A percentile compares a stretch with the other conserved stretches of the same genome.
Evolutionary conservation across 2,113 vertebrate genomes (phyloP).

Genomic region (Cyanoramphus novaezelandiae): DNA sequence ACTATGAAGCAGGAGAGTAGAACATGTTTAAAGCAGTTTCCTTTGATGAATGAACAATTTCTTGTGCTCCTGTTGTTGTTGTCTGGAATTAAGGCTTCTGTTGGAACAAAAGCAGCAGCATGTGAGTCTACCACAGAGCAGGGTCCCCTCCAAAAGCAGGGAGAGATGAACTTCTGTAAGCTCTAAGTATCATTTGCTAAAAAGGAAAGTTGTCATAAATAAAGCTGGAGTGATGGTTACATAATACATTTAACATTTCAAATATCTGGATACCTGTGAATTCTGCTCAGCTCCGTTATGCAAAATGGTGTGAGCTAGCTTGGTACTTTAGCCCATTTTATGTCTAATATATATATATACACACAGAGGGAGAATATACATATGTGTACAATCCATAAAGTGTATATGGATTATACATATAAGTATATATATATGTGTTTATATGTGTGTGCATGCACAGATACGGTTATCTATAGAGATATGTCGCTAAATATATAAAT

Average conservation of each 20-base stretch:
- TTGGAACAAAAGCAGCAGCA: not conserved
- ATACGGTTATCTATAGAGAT: not conserved
- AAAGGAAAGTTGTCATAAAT: not conserved
- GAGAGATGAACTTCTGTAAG: not conserved
- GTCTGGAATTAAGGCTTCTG: not conserved
- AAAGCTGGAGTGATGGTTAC: not conserved
- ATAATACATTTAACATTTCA: not conserved
- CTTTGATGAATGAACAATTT: not conserved
- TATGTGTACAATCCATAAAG: not conserved
- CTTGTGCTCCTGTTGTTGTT: not conserved
- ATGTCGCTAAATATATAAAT: not conserved
- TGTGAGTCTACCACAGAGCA: not conserved
- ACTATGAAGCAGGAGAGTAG: not conserved
- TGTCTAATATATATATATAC: not conserved
- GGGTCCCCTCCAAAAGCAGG: not conserved
- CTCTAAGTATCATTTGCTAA: not conserved
- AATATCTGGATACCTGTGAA: not conserved
- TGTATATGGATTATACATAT: not conserved
- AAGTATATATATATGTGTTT: not conserved
- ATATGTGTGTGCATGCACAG: not conserved
- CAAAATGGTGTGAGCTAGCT: not conserved
- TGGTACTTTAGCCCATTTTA: not conserved
- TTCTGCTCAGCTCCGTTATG: not conserved
- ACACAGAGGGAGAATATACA: not conserved
- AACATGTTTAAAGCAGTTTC: slow-evolving; percentile 22